Percentiles rank a stretch among this genome's conserved stretches.
Evolutionary conservation across 2,113 vertebrate species (phyloP).

Genomic region (Campylomormyrus tamandua): DNA sequence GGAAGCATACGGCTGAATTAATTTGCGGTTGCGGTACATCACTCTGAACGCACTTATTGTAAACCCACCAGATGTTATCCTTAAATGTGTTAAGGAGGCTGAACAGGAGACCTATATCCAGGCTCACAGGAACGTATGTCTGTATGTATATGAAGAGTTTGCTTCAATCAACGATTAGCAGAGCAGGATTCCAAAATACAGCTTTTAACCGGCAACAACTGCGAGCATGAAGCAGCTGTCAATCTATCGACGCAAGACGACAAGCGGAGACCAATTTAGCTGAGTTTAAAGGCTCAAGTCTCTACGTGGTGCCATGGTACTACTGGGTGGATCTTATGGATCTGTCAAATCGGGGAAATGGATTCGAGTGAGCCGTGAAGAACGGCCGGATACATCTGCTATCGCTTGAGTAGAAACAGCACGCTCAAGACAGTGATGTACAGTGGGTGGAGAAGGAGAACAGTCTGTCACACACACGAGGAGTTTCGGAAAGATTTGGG

Average conservation of each 20-base stretch:
- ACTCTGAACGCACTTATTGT: slow-evolving; percentile 4
- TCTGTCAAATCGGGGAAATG: slow-evolving; percentile 1
- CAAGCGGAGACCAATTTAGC: background rate
- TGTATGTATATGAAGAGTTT: background rate
- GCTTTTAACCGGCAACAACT: background rate
- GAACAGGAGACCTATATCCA: background rate
- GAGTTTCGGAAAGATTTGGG: background rate
- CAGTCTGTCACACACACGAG: background rate
- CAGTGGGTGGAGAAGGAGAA: background rate
- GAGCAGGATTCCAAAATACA: background rate
- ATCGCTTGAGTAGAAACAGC: slow-evolving; percentile 6
- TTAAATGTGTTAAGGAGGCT: background rate
- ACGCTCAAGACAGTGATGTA: slow-evolving; percentile 2
- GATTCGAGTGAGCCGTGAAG: background rate
- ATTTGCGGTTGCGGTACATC: background rate
- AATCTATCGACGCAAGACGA: background rate
- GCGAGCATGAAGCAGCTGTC: background rate
- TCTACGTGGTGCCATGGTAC: background rate
- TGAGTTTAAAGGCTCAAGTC: background rate
- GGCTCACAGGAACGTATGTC: background rate
- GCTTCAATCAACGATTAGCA: background rate
- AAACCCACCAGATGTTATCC: slow-evolving; percentile 1
- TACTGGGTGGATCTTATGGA: background rate
- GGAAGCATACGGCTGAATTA: slow-evolving; percentile 5
- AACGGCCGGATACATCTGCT: background rate